Evolutionary conservation across 2,888 invertebrate species (phyloP).

Genomic region (Dryocosmus kuriphilus): DNA sequence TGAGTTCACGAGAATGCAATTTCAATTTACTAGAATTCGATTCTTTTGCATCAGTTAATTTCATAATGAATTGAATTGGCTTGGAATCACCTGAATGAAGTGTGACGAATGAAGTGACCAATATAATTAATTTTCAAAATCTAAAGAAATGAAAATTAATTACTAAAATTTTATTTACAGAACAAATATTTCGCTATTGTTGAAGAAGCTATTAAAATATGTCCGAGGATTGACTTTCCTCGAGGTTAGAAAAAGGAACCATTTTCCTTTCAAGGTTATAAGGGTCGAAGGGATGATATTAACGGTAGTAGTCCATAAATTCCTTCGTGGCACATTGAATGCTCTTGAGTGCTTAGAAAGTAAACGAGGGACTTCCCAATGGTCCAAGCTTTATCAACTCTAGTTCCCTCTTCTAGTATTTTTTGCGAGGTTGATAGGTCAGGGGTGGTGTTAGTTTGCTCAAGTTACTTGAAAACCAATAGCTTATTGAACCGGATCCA

Average conservation of each 20-base stretch:
- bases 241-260: background rate
- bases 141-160: too few species aligned
- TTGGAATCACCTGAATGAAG: too few species aligned
- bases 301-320: slow-evolving; percentile 8
- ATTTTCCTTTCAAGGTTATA: background rate
- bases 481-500: slow-evolving; percentile 25
- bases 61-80: too few species aligned
- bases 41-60: too few species aligned
- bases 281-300: background rate
- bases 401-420: slow-evolving; percentile 1
- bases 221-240: background rate
- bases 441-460: background rate
- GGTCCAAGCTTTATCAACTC: slow-evolving; percentile 18
- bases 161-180: background rate
- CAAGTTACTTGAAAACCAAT: slow-evolving; percentile 28
- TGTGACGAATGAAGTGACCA: too few species aligned
- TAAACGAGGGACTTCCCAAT: slow-evolving; percentile 8
- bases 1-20: too few species aligned
- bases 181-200: background rate
- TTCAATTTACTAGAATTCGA: too few species aligned
- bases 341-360: slow-evolving; percentile 29
- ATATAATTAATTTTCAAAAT: too few species aligned
- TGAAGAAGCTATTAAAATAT: background rate
- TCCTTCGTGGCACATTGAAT: background rate
- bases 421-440: slow-evolving; percentile 17